Conservation (phyloP, 2,888 invertebrate species). For the Latrodectus hesperus region DNA sequence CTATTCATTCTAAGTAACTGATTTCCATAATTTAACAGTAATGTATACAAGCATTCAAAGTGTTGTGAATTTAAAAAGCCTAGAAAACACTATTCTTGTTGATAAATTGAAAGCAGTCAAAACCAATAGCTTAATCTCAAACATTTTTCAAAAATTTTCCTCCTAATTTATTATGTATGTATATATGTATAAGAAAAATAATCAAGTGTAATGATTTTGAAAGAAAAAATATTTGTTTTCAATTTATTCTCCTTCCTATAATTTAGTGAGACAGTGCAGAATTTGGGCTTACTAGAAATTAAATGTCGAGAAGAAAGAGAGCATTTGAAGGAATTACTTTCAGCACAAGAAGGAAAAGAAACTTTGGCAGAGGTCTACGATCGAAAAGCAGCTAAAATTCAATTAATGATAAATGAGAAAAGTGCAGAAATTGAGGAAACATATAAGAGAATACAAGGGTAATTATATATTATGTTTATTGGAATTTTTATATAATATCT, state of each 20-base stretch:
- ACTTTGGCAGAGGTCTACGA: neutral
- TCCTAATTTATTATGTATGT: too few species aligned
- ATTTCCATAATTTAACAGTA: too few species aligned
- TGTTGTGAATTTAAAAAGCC: too few species aligned
- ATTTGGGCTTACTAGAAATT: neutral
- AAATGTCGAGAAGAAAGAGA: neutral
- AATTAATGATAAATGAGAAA: neutral
- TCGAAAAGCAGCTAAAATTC: neutral
- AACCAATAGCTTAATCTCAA: too few species aligned
- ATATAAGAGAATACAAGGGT: neutral
- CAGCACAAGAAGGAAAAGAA: neutral
- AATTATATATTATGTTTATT: neutral
- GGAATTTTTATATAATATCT: too few species aligned
- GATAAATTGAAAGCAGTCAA: too few species aligned
- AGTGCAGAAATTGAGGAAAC: neutral
- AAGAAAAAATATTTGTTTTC: neutral
- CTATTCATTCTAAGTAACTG: too few species aligned
- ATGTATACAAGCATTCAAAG: too few species aligned
- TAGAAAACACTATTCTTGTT: too few species aligned
- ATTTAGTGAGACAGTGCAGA: neutral
- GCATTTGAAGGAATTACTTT: neutral
- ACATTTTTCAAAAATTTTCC: too few species aligned
- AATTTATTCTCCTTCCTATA: neutral
- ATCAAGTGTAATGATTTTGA: neutral
- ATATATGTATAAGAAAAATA: neutral